These are phyloP conservation scores for Lichenostomus cassidix DNA, from an alignment of 2,113 vertebrate genomes.

Conservation along the genomic window DNA sequence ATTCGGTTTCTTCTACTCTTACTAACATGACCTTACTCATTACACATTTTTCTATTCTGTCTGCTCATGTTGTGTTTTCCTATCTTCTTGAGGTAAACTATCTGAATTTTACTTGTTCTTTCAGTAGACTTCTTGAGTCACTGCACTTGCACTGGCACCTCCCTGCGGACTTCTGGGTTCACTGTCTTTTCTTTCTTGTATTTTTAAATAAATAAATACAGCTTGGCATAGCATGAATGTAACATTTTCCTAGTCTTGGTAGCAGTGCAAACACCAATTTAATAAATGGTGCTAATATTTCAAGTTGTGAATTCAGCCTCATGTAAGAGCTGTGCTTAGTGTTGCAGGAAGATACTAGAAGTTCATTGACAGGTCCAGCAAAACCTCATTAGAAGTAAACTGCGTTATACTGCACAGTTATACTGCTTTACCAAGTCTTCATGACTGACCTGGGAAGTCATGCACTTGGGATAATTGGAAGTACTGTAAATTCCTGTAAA, in stretches of 20 bases:
- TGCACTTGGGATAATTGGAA: background rate
- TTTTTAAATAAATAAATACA: background rate
- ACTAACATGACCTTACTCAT: background rate
- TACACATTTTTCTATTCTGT: fast-evolving
- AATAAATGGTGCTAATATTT: background rate
- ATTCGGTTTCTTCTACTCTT: background rate
- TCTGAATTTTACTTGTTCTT: background rate
- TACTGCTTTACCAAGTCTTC: background rate
- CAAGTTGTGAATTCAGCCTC: background rate
- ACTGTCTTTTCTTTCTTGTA: background rate
- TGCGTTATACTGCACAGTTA: background rate
- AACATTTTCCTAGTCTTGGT: background rate
- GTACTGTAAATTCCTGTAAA: background rate
- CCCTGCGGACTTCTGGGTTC: background rate
- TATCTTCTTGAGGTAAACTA: background rate
- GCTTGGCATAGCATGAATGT: background rate
- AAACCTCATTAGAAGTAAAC: background rate
- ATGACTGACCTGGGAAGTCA: background rate
- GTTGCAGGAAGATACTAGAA: background rate
- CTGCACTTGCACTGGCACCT: background rate
- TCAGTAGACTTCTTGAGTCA: background rate
- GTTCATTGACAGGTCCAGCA: background rate
- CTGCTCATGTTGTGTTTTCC: background rate
- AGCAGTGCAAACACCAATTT: background rate
- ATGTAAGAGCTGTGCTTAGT: background rate